Percentiles rank a stretch among this genome's conserved stretches.
Evolutionary conservation across 23 tunicate genomes (phyloP).

Genomic region (Styela clava): DNA sequence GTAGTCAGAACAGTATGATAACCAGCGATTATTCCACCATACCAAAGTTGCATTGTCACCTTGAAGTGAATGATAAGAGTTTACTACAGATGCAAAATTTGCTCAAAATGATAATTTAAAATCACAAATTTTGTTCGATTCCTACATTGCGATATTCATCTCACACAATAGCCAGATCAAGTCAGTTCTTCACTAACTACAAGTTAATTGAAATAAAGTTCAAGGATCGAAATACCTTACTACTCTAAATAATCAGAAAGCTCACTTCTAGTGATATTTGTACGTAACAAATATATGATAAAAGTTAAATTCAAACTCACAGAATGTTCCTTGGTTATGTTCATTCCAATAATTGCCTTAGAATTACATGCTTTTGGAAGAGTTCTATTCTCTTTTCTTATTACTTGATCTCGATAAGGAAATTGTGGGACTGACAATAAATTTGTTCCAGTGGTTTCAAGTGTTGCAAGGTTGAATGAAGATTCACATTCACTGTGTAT

Average conservation of each 20-base stretch:
- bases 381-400: neutral
- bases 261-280: too few relatives aligned
- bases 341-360: neutral
- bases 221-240: too few relatives aligned
- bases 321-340: neutral
- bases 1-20: neutral
- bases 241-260: too few relatives aligned
- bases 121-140: too few relatives aligned
- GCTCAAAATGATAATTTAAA: neutral
- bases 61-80: too few relatives aligned
- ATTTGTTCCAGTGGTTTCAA: neutral
- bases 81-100: neutral
- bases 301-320: too few relatives aligned
- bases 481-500: conserved; percentile 5
- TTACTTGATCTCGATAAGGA: neutral
- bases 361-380: neutral
- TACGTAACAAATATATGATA: too few relatives aligned
- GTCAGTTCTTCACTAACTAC: too few relatives aligned
- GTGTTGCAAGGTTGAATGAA: neutral
- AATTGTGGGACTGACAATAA: neutral
- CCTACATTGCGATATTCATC: too few relatives aligned
- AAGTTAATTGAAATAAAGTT: too few relatives aligned
- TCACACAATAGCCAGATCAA: too few relatives aligned
- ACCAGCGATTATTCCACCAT: neutral
- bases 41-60: conserved; percentile 9